phyloP scores from a whole-genome alignment of 2,797 vertebrate genomes.

The Sebastes cheni region DNA sequence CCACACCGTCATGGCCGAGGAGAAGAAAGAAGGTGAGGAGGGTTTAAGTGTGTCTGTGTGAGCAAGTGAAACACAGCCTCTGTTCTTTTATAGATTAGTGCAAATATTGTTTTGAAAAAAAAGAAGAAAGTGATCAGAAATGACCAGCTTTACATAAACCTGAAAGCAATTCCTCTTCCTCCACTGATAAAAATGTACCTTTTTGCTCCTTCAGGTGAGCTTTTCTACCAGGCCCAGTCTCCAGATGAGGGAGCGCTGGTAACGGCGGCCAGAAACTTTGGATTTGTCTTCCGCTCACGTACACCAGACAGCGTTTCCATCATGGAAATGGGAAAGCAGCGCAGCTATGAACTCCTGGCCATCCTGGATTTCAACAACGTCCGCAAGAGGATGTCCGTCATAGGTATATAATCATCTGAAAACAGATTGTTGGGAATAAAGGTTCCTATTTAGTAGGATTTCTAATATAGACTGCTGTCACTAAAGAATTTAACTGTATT shows the following conservation, averaged over 20 bases:
- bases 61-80: neutral
- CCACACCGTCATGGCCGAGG: constrained; percentile 94
- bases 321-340: constrained; percentile 88
- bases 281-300: constrained; percentile 92
- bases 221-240: constrained; percentile 95
- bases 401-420: constrained; percentile 78
- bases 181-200: neutral
- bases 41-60: neutral
- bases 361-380: constrained; percentile 96
- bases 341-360: constrained; percentile 88
- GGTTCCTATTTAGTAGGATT: neutral
- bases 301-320: constrained; percentile 90
- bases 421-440: neutral
- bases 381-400: constrained; percentile 97
- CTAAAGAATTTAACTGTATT: neutral
- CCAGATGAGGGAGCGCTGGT: constrained; percentile 96
- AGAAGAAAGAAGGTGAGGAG: constrained; percentile 88
- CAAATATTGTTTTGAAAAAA: neutral
- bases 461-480: neutral
- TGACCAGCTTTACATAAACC: rapidly evolving
- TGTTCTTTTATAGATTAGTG: neutral
- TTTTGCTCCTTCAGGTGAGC: constrained; percentile 77
- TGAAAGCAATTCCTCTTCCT: neutral
- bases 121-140: neutral
- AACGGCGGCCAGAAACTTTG: constrained; percentile 94